Evolutionary conservation across 2,888 invertebrate genomes (phyloP).

Genomic region (Eudemis profundana): DNA sequence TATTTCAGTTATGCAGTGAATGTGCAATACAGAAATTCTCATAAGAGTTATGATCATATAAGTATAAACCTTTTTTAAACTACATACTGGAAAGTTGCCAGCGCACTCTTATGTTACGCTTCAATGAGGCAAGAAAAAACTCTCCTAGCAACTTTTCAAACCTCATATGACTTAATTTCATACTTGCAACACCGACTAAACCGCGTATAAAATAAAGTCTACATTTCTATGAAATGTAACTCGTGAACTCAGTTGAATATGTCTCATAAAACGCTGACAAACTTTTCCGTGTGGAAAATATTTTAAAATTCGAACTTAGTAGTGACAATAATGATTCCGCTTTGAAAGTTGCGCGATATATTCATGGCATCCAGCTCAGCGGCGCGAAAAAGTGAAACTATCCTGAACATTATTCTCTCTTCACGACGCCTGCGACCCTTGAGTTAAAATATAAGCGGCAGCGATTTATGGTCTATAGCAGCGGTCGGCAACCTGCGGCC

Average conservation of each 20-base stretch:
- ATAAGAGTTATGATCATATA: background rate
- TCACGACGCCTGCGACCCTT: constrained; percentile 44
- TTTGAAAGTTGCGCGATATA: constrained; percentile 74
- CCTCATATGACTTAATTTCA: background rate
- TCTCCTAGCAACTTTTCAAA: constrained; percentile 8
- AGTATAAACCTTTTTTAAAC: background rate
- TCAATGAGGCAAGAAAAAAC: constrained; percentile 22
- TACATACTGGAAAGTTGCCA: constrained; percentile 31
- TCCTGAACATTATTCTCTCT: constrained; percentile 65
- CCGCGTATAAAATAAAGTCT: background rate
- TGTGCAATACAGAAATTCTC: no score
- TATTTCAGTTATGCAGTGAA: no score
- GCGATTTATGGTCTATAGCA: constrained; percentile 46
- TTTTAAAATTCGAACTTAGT: constrained; percentile 45
- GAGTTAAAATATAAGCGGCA: constrained; percentile 48
- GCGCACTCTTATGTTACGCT: background rate
- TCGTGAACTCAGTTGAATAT: constrained; percentile 12
- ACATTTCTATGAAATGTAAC: background rate
- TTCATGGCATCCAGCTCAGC: constrained; percentile 73
- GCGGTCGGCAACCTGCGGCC: no score
- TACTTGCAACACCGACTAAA: background rate
- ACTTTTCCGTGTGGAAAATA: constrained; percentile 24
- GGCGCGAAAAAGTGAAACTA: constrained; percentile 82
- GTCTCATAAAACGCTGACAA: constrained; percentile 36
- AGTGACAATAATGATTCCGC: constrained; percentile 67